Base-by-base conservation (phyloP, 2,113 vertebrate species). In the Salvelinus sp. region DNA sequence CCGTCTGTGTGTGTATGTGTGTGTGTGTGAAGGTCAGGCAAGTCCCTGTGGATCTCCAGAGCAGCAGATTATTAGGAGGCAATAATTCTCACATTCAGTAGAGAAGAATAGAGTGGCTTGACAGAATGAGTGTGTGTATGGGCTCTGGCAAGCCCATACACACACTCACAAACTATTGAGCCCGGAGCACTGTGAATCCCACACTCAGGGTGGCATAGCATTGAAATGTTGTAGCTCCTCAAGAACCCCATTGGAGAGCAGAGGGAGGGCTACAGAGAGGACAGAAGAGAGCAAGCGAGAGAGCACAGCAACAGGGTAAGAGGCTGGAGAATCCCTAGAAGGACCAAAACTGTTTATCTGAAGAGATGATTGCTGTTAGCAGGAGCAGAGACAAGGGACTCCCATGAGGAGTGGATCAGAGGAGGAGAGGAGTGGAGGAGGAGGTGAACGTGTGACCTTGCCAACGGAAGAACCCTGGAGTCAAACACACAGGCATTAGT, bases 141-240 rank as follows among this genome's bases (percentile, higher is more conserved):
- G 50, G 16, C 50, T 54, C 50, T 54, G 16, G 16, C 5, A 33
- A 50, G 33, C n/a, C 50, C 38, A 70, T 3, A 48, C n/a, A 70
- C 22, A 50, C 69, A 44, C 30, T 25, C 50, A 64, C 38, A 68
- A 6, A 67, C 66, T 4, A 63, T n/a, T 4, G 4, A n/a, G 16
- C 33, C 7, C 27, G n/a, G n/a, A 66, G 80, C 78, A 68, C 30
- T 73, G 82, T 66, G 75, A 79, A 54, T 71, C 77, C 76, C 22
- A 65, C 18, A 38, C 38, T 38, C 38, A 38, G 38, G 7, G 38
- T 73, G 72, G 76, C 64, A 79, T 79, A 87, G 76, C 14, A 14
- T 76, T 65, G 80, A 79, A 87, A 73, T 18, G 9, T 80, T 76
- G 76, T 77, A 78, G 75, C 77, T 76, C 67, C 69, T 77, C 63